Evolutionary conservation across 2,888 invertebrate species (phyloP).

Genomic region (Cephus pulcher): DNA sequence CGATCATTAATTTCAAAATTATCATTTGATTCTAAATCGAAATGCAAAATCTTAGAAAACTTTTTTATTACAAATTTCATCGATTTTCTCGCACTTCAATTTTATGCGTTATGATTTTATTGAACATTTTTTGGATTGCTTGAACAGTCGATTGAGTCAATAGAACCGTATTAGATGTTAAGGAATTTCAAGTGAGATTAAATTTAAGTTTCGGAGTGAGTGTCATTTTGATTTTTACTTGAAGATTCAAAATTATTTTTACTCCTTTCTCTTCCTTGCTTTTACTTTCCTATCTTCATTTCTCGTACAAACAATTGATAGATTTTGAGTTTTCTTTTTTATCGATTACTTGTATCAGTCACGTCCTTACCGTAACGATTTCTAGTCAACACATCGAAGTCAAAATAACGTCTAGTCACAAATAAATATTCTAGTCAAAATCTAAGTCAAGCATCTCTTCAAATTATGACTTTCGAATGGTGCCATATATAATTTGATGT

Average conservation of each 20-base stretch:
- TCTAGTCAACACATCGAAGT: neutral
- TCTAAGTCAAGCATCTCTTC: constrained; percentile 22
- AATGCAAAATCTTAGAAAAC: neutral
- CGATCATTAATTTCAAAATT: neutral
- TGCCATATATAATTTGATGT: constrained; percentile 9
- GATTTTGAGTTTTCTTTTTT: constrained; percentile 21
- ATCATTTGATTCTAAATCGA: neutral
- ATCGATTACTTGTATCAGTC: neutral
- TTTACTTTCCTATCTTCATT: neutral
- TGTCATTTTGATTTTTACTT: neutral
- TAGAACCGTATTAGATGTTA: constrained; percentile 23
- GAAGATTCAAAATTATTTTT: neutral
- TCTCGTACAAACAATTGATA: constrained; percentile 7
- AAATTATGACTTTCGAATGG: constrained; percentile 14
- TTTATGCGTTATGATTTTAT: neutral
- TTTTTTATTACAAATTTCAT: neutral
- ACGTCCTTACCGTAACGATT: neutral
- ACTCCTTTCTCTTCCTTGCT: neutral
- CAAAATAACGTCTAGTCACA: constrained; percentile 13
- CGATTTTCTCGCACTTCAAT: neutral
- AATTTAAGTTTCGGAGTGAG: constrained; percentile 21
- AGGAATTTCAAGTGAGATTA: constrained; percentile 39
- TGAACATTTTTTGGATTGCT: neutral
- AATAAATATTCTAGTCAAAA: constrained; percentile 27
- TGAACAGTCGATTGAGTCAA: neutral